A percentile compares a stretch with the other conserved stretches of the same genome.
Conservation (phyloP, 2,797 vertebrate species). For the Amblyraja radiata region DNA sequence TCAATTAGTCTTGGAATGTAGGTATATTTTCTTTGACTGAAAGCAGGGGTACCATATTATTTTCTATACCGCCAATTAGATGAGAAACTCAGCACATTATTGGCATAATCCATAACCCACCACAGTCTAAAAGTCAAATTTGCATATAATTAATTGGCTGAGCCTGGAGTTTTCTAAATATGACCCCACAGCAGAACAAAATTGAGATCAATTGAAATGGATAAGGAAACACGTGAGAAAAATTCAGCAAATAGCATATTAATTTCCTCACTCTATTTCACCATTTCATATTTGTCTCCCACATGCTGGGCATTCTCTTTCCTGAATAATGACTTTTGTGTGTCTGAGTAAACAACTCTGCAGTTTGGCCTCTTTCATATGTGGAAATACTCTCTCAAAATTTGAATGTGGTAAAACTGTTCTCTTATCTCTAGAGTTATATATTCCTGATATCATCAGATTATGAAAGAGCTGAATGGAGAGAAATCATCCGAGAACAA, state of each 20-base stretch:
- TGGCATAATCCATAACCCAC: not conserved
- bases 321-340: not conserved
- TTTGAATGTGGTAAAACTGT: not conserved
- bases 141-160: not conserved
- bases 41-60: not conserved
- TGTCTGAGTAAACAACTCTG: not conserved
- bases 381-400: not conserved
- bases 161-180: not conserved
- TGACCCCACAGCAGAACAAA: not conserved
- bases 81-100: not conserved
- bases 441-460: constrained; percentile 87
- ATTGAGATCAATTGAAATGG: not conserved
- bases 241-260: not conserved
- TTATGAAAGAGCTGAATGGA: constrained; percentile 88
- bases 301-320: not conserved
- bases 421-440: constrained; percentile 64
- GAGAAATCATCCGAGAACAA: constrained; percentile 83
- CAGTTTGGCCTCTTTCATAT: not conserved
- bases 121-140: not conserved
- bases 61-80: not conserved
- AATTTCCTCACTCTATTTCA: not conserved
- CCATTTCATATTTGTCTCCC: not conserved
- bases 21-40: not conserved
- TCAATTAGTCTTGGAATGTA: not conserved
- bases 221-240: not conserved